Evolutionary conservation across 2,888 invertebrate species (phyloP), one percentile per base, ranked within the genome.

Genomic region (Tortrix viridana): DNA sequence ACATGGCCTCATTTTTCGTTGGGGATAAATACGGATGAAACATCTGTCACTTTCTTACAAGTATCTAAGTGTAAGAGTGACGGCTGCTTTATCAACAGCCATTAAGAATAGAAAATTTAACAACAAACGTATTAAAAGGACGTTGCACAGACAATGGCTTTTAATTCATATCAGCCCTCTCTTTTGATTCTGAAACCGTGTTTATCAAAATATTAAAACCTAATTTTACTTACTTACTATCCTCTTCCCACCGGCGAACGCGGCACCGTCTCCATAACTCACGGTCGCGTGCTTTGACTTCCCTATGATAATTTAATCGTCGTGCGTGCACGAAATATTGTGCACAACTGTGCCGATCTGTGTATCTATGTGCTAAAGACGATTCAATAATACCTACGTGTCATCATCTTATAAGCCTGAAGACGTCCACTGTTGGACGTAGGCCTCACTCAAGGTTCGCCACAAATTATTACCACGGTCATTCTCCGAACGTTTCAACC

Each of bases 231-330:
- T 54, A 64, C 43, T 61, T 80, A 32, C 32, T 3, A 12, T 12
- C 32, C 32, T 32, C 32, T 3, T 72, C 55, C 2, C 50, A 53
- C 20, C 0, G 9, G 32, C 9, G n/a, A 1, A 16, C 32, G 52
- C 38, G 66, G 65, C 66, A 60, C 74, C 77, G 76, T 81, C 81
- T 79, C 79, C 78, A 88, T 89, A 89, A 88, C 78, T 88, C 85
- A 82, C 67, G 76, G 82, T 84, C 88, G 89, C 89, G 89, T 88
- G 89, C 88, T 82, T 82, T 80, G 85, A 89, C 86, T 88, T 84
- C 84, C 80, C 89, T 86, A 88, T 89, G 89, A 89, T 89, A 89
- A 89, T 90, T 89, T 90, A 89, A 90, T 89, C 89, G 89, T 89
- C 81, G 85, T 89, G 88, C 88, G 88, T 88, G 85, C 82, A 52